phyloP scores from a whole-genome alignment of 35 echinoderm and acorn worm genomes.

The Eucidaris tribuloides region DNA sequence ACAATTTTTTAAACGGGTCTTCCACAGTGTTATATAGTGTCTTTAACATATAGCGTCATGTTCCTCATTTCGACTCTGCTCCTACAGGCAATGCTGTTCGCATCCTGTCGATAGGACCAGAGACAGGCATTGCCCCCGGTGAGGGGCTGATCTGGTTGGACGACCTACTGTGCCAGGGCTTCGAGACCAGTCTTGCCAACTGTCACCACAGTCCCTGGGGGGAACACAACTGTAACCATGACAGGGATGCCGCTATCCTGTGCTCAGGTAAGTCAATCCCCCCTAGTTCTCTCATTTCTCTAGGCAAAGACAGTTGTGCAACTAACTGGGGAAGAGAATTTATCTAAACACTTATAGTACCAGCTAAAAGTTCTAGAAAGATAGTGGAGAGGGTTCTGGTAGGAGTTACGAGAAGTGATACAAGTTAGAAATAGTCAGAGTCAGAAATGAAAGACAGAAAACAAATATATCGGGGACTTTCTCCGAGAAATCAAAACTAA shows the following conservation, averaged over 20 bases:
- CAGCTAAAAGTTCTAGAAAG: too few relatives aligned
- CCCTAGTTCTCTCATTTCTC: background rate
- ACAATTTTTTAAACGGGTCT: too few relatives aligned
- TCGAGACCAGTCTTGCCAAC: conserved; percentile 18
- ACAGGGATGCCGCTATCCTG: conserved; percentile 62
- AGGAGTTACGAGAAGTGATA: too few relatives aligned
- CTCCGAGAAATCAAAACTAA: too few relatives aligned
- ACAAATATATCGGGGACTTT: too few relatives aligned
- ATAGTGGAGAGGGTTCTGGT: too few relatives aligned
- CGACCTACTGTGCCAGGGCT: conserved; percentile 55
- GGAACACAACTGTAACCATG: conserved; percentile 65
- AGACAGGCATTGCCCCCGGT: conserved; percentile 13
- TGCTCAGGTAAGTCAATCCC: conserved; percentile 80
- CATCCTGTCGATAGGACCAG: conserved; percentile 15
- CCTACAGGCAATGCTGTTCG: conserved; percentile 39
- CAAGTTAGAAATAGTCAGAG: too few relatives aligned
- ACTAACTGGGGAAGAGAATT: background rate
- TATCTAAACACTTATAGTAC: too few relatives aligned
- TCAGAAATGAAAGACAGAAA: too few relatives aligned
- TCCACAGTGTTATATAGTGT: too few relatives aligned
- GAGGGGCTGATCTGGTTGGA: conserved; percentile 69
- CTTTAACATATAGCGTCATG: too few relatives aligned
- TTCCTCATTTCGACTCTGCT: too few relatives aligned
- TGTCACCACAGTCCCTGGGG: conserved; percentile 59
- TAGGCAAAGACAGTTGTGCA: background rate